phyloP scores from a whole-genome alignment of 2,797 vertebrate genomes.

The Lates japonicus region DNA sequence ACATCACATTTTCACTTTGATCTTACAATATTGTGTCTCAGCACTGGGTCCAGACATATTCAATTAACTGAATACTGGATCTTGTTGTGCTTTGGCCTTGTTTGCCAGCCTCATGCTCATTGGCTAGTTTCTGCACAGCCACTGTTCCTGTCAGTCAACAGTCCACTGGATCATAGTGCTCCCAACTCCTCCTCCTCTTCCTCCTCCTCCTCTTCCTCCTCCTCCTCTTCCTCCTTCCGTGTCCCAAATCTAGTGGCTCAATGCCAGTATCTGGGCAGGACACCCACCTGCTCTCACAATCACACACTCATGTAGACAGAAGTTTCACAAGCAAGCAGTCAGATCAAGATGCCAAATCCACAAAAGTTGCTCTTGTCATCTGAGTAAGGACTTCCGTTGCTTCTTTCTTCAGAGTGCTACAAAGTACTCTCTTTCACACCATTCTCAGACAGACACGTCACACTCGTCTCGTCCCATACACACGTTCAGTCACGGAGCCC shows the following conservation, averaged over 20 bases:
- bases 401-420: slow-evolving; percentile 24
- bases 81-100: slow-evolving; percentile 36
- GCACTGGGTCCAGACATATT: slow-evolving; percentile 7
- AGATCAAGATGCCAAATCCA: slow-evolving; percentile 18
- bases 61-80: slow-evolving; percentile 31
- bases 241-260: slow-evolving; percentile 59
- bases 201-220: slow-evolving; percentile 35
- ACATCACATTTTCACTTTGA: slow-evolving; percentile 53
- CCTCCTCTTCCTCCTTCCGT: slow-evolving; percentile 45
- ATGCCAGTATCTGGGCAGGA: slow-evolving; percentile 79
- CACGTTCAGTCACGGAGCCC: slow-evolving; percentile 26
- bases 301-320: slow-evolving; percentile 7
- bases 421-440: slow-evolving; percentile 49
- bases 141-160: slow-evolving; percentile 78
- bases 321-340: slow-evolving; percentile 19
- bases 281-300: slow-evolving; percentile 49
- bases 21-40: slow-evolving; percentile 18
- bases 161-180: slow-evolving; percentile 47
- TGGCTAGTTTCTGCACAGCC: slow-evolving; percentile 60
- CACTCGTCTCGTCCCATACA: slow-evolving; percentile 31
- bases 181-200: slow-evolving; percentile 37
- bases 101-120: slow-evolving; percentile 47
- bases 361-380: slow-evolving; percentile 26
- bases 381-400: slow-evolving; percentile 13
- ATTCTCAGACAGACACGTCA: slow-evolving; percentile 81